A percentile compares a stretch with the other conserved stretches of the same genome.
Conservation (phyloP, 2,797 vertebrate genomes). For the Siniperca scherzeri region DNA sequence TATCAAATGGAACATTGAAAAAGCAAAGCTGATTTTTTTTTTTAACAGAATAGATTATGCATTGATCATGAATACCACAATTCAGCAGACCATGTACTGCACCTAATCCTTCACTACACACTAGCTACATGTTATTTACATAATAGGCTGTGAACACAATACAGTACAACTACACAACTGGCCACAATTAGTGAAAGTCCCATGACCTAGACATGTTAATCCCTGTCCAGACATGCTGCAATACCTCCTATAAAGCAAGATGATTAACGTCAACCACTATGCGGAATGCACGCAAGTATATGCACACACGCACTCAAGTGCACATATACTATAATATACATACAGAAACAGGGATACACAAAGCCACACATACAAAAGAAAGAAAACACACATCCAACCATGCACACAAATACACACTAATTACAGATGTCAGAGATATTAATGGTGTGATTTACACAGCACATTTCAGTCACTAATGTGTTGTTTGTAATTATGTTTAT, state of each 20-base stretch:
- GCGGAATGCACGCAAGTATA: constrained; percentile 7
- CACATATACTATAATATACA: neutral
- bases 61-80: constrained; percentile 11
- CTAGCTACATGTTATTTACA: constrained; percentile 35
- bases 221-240: constrained; percentile 79
- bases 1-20: constrained; percentile 1
- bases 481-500: constrained; percentile 28
- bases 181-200: constrained; percentile 69
- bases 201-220: constrained; percentile 84
- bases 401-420: neutral
- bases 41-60: neutral
- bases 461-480: constrained; percentile 20
- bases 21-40: neutral
- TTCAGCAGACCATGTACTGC: neutral
- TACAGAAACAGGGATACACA: neutral
- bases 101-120: constrained; percentile 30
- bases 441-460: constrained; percentile 21
- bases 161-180: constrained; percentile 70
- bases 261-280: constrained; percentile 65
- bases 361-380: neutral
- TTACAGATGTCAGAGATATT: constrained; percentile 21
- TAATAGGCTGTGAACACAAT: constrained; percentile 42
- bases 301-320: constrained; percentile 2
- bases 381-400: neutral
- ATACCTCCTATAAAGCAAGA: constrained; percentile 68